Conservation (phyloP, 1,140 invertebrate genomes). For the Bombus difficillimus region DNA sequence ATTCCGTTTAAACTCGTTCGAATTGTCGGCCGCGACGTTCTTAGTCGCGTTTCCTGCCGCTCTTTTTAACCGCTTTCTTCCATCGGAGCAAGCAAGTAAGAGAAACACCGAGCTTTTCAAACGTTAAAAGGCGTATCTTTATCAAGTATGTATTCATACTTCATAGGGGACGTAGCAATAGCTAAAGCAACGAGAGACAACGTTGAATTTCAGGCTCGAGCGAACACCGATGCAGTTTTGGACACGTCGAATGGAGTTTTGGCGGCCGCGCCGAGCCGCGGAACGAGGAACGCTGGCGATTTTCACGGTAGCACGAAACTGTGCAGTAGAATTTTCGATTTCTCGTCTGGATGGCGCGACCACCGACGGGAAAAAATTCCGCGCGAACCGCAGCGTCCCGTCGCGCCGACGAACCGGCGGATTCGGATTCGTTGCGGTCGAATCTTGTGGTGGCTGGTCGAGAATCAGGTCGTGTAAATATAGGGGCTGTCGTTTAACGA, state of each 20-base stretch:
- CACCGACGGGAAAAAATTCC: background rate
- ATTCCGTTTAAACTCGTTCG: conserved; percentile 26
- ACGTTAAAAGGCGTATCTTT: no score
- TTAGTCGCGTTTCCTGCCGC: background rate
- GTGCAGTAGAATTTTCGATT: background rate
- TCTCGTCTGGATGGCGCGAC: background rate
- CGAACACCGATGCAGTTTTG: background rate
- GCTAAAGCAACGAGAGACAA: background rate
- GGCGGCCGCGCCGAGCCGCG: background rate
- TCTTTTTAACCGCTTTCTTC: background rate
- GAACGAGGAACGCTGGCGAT: no score
- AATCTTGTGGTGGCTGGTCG: conserved; percentile 23
- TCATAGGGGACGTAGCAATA: no score
- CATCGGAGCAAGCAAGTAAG: background rate
- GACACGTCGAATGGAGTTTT: background rate
- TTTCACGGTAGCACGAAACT: no score
- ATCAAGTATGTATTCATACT: no score
- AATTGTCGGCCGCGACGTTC: background rate
- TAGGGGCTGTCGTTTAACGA: conserved; percentile 59
- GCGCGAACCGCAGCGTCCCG: background rate
- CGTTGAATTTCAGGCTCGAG: background rate
- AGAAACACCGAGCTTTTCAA: background rate
- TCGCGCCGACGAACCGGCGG: background rate
- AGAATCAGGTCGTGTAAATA: conserved; percentile 59
- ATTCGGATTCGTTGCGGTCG: conserved; percentile 51